phyloP scores from a whole-genome alignment of 2,113 vertebrate genomes.

The Anoplopoma fimbria region DNA sequence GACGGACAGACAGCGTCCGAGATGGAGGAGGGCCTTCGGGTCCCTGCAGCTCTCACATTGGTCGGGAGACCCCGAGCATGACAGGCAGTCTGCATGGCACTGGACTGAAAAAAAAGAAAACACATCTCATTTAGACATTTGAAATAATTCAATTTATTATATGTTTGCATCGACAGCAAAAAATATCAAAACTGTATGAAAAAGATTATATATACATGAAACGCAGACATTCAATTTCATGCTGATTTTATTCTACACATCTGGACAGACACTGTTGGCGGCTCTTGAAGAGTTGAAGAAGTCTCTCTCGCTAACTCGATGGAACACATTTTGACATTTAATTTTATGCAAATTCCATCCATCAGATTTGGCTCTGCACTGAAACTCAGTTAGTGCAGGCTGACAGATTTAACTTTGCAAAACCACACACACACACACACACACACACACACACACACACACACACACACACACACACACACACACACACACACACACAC shows the following conservation, averaged over 20 bases:
- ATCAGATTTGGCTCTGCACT: constrained; percentile 6
- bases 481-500: constrained; percentile 6
- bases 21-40: constrained; percentile 63
- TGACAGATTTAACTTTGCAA: constrained; percentile 6
- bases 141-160: too few relatives aligned
- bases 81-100: constrained; percentile 69
- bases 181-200: not conserved
- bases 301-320: too few relatives aligned
- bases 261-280: not conserved
- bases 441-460: constrained; percentile 2
- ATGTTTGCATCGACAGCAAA: not conserved
- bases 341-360: constrained; percentile 35
- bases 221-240: constrained; percentile 27
- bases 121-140: not conserved
- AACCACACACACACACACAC: not conserved
- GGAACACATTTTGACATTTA: constrained; percentile 4
- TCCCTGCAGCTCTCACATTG: constrained; percentile 73
- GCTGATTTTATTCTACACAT: not conserved
- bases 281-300: not conserved
- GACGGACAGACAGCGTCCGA: constrained; percentile 58
- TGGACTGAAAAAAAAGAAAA: constrained; percentile 48
- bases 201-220: not conserved
- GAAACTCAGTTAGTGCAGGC: constrained; percentile 10
- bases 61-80: constrained; percentile 56
- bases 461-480: constrained; percentile 7